Percentiles rank a stretch among this genome's conserved stretches.
These are phyloP conservation scores for Callipepla squamata DNA, from an alignment of 2,113 vertebrate species.

Conservation along the genomic window DNA sequence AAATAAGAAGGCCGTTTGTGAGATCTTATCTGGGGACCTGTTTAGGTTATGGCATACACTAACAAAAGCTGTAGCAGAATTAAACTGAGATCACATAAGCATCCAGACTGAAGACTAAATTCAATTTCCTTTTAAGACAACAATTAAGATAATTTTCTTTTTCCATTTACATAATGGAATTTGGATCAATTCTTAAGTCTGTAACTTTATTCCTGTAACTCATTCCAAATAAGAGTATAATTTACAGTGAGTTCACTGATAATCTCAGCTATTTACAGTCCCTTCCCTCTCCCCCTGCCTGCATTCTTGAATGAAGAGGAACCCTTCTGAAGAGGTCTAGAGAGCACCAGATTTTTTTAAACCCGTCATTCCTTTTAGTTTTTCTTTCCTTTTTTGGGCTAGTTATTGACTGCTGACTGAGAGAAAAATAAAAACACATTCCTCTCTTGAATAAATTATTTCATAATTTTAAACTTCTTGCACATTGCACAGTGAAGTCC, in stretches of 20 bases:
- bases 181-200: conserved; percentile 11
- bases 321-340: not conserved
- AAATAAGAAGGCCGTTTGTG: not conserved
- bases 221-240: conserved; percentile 31
- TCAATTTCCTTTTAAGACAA: conserved; percentile 24
- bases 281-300: not conserved
- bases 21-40: not conserved
- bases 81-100: not conserved
- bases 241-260: conserved; percentile 39
- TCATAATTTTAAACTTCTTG: not conserved
- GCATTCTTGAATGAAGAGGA: not conserved
- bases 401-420: not conserved
- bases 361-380: not conserved
- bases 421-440: not conserved
- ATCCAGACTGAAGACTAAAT: not conserved
- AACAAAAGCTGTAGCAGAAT: not conserved
- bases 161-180: conserved; percentile 37
- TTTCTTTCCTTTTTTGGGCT: not conserved
- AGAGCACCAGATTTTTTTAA: not conserved
- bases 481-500: not conserved
- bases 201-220: conserved; percentile 14
- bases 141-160: not conserved
- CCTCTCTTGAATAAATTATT: not conserved
- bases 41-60: not conserved
- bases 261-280: not conserved